phyloP scores from a whole-genome alignment of 2,888 invertebrate species.

The Drosophila gaucha region DNA sequence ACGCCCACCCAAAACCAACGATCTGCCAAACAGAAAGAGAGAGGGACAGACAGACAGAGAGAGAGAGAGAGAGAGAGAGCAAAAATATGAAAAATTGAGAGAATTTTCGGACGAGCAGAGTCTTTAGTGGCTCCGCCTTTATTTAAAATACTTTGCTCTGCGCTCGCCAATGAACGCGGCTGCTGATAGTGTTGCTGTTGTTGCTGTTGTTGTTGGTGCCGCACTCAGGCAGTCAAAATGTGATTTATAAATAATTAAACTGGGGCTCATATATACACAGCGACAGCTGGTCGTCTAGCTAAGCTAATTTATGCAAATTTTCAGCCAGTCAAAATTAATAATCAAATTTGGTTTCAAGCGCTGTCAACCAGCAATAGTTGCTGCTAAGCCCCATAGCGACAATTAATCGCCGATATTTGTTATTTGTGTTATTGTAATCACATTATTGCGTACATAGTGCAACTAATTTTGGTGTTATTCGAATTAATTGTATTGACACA shows the following conservation, averaged over 20 bases:
- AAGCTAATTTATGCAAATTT: constrained; percentile 66
- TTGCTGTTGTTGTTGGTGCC: constrained; percentile 9
- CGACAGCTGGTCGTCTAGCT: constrained; percentile 51
- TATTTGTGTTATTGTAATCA: constrained; percentile 41
- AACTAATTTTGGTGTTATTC: constrained; percentile 38
- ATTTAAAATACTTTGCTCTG: constrained; percentile 43
- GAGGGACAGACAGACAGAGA: background rate
- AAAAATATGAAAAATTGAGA: constrained; percentile 3
- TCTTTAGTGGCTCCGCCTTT: constrained; percentile 62
- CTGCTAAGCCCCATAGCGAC: constrained; percentile 34
- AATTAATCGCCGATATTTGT: constrained; percentile 57
- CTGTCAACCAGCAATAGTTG: constrained; percentile 31
- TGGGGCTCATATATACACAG: constrained; percentile 25
- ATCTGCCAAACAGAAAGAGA: constrained; percentile 21
- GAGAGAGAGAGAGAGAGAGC: constrained; percentile 1
- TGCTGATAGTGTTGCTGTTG: constrained; percentile 14
- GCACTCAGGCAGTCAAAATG: constrained; percentile 40
- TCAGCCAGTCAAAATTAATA: constrained; percentile 55
- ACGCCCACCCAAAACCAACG: constrained; percentile 52
- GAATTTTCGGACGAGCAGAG: background rate
- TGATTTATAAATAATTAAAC: constrained; percentile 67
- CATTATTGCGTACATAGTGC: constrained; percentile 46
- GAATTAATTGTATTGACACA: constrained; percentile 42
- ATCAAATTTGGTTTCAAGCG: constrained; percentile 47
- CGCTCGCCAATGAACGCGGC: constrained; percentile 61